Conservation (phyloP, 2,797 vertebrate species). For the Eurystomus glaucurus region DNA sequence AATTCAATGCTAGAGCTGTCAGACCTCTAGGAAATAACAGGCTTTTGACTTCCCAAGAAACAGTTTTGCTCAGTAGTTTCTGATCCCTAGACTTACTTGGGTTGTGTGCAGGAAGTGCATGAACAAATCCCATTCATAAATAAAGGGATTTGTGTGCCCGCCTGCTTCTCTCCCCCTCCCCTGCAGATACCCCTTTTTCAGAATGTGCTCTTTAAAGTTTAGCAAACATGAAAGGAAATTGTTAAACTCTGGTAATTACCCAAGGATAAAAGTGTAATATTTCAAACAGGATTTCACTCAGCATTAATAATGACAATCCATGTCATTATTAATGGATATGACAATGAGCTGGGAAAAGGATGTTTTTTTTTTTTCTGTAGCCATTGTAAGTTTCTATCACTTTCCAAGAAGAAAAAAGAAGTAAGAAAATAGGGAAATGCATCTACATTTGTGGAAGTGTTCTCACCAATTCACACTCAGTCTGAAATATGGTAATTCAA, state of each 20-base stretch:
- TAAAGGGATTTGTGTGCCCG: not conserved
- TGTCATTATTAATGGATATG: not conserved
- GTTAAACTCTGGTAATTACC: conserved; percentile 8
- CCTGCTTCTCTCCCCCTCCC: not conserved
- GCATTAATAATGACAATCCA: not conserved
- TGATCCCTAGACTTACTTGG: not conserved
- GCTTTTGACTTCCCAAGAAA: not conserved
- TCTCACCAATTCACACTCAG: not conserved
- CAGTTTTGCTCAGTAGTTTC: not conserved
- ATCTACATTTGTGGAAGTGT: not conserved
- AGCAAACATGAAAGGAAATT: not conserved
- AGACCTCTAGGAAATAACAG: not conserved
- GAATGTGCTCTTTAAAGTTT: not conserved
- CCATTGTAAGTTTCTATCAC: not conserved
- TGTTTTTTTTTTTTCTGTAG: not conserved
- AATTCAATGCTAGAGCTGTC: not conserved
- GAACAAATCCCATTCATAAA: conserved; percentile 55
- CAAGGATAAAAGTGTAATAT: not conserved
- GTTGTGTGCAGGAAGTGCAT: not conserved
- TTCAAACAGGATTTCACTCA: conserved; percentile 19
- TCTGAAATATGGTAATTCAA: not conserved
- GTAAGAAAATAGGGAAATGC: not conserved
- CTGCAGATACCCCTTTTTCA: not conserved
- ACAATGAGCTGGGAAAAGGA: not conserved
- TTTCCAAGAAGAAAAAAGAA: not conserved